phyloP scores from a whole-genome alignment of 2,888 invertebrate species.

The Andrena chrysosceles region DNA sequence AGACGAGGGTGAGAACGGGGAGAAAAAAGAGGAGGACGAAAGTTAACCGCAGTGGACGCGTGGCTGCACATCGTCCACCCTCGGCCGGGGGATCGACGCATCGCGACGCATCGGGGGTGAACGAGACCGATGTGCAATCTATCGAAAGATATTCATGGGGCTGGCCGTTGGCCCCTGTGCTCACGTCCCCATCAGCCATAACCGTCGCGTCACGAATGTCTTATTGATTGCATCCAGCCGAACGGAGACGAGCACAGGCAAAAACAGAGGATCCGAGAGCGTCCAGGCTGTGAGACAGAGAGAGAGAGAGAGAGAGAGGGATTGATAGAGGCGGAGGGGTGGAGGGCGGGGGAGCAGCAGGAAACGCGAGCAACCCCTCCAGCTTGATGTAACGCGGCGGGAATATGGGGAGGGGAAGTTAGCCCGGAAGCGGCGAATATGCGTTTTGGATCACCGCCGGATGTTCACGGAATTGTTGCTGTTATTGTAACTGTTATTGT shows the following conservation, averaged over 20 bases:
- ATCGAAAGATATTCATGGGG: constrained; percentile 85
- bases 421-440: constrained; percentile 79
- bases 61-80: constrained; percentile 79
- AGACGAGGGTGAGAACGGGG: constrained; percentile 2
- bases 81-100: constrained; percentile 70
- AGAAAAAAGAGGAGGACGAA: constrained; percentile 48
- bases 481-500: constrained; percentile 55
- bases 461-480: constrained; percentile 62
- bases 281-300: constrained; percentile 35
- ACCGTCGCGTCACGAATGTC: constrained; percentile 85
- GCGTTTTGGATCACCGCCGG: constrained; percentile 75
- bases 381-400: constrained; percentile 65
- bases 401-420: constrained; percentile 67
- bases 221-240: constrained; percentile 82
- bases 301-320: constrained; percentile 38
- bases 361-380: constrained; percentile 63
- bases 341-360: constrained; percentile 35
- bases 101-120: constrained; percentile 75
- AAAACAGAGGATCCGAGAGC: constrained; percentile 64
- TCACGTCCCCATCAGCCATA: constrained; percentile 81
- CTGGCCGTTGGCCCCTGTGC: constrained; percentile 79
- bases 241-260: constrained; percentile 69
- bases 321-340: background rate
- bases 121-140: constrained; percentile 84
- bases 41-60: constrained; percentile 82